Base-by-base conservation (phyloP, 2,888 invertebrate genomes). In the Noctuana brunneofusca region DNA sequence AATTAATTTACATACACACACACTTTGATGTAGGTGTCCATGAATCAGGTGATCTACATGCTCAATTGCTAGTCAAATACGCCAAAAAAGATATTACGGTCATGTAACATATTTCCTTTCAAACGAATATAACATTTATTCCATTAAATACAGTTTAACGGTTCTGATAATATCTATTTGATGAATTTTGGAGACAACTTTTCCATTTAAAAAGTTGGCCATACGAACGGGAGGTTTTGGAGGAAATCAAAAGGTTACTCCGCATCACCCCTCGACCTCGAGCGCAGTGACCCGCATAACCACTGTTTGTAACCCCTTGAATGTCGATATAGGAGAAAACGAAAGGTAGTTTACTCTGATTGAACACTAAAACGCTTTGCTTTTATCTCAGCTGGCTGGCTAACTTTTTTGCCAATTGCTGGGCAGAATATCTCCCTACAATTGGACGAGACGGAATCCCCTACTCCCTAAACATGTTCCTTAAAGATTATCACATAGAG, bases 281-380 rank as follows among this genome's bases (percentile, higher is more conserved):
- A 12, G 16, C 11, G 32, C 50, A 27, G 24, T 27, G 48, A 58
- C 22, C 58, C 58, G 58, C 24, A 38, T 50, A 50, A 50, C 58
- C 50, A 58, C 58, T 58, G 52, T 58, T 58, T 58, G 58, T 52
- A 43, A 50, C 52, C 56, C 58, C 35, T 58, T 30, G 18, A 30
- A 22, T 50, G 41, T 52, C 27, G 18, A 18, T 58, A 18, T 12
- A 46, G 5, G 3, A 12, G 20, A 20, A 20, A 12, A 49, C 24
- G 35, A 30, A 18, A 30, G 20, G 18, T 56, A 55, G 41, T 55
- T 41, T 55, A 27, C 16, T 41, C 16, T 55, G 43, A 43, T 55
- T 9, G 55, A 55, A 55, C 41, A 16, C 41, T 41, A 41, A 35
- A n/a, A 35, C 35, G 2, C 12, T n/a, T 32, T 32, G 35, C 35